phyloP scores from a whole-genome alignment of 2,797 vertebrate species.

The Sparus aurata region DNA sequence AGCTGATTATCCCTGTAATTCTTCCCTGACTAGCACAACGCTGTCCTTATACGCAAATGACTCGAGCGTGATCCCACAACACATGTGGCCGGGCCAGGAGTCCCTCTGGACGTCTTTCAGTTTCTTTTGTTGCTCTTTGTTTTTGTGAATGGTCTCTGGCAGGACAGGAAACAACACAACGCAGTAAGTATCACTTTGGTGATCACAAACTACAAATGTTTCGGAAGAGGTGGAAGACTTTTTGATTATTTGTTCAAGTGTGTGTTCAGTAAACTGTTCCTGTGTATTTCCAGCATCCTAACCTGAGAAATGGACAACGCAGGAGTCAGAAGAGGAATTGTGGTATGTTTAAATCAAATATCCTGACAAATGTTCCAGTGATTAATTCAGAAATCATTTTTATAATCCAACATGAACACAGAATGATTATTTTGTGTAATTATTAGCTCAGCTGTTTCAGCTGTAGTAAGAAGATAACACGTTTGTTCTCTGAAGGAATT shows the following conservation, averaged over 20 bases:
- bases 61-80: slow-evolving; percentile 70
- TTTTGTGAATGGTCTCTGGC: slow-evolving; percentile 1
- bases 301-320: slow-evolving; percentile 43
- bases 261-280: neutral
- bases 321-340: slow-evolving; percentile 73
- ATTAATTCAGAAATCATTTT: neutral
- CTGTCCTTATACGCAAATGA: slow-evolving; percentile 72
- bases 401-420: neutral
- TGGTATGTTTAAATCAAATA: slow-evolving; percentile 67
- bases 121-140: neutral
- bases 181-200: slow-evolving; percentile 45
- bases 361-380: neutral
- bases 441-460: neutral
- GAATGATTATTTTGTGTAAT: neutral
- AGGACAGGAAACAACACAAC: slow-evolving; percentile 21
- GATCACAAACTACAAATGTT: neutral
- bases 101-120: neutral
- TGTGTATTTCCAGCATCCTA: slow-evolving; percentile 1
- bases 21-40: slow-evolving; percentile 54
- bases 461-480: neutral
- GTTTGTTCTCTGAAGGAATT: neutral
- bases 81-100: slow-evolving; percentile 32
- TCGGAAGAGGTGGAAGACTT: neutral
- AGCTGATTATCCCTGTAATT: slow-evolving; percentile 70
- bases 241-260: neutral